Conservation (phyloP, 2,113 vertebrate genomes). For the Genyomyrus donnyi region DNA sequence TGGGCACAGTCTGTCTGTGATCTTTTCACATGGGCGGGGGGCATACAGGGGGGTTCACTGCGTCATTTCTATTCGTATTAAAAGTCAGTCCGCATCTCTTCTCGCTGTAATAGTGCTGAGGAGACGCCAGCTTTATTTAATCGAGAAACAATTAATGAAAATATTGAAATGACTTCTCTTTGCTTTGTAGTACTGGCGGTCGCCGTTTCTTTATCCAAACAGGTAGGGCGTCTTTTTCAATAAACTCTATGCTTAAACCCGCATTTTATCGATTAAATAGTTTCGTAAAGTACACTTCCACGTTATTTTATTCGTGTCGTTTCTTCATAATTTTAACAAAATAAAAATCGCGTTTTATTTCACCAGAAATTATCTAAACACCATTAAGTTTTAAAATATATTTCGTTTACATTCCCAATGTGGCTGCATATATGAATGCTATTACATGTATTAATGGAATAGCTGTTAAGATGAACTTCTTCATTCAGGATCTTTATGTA, state of each 20-base stretch:
- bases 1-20: background rate
- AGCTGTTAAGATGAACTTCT: background rate
- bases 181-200: conserved; percentile 52
- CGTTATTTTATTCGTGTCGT: background rate
- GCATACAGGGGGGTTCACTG: background rate
- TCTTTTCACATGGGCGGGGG: background rate
- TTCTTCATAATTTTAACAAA: background rate
- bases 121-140: background rate
- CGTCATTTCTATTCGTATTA: background rate
- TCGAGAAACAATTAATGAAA: background rate
- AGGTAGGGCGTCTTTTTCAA: conserved; percentile 45
- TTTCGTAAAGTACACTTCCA: background rate
- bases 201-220: conserved; percentile 53
- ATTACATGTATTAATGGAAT: background rate
- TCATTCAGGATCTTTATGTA: background rate
- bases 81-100: background rate
- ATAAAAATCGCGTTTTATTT: background rate
- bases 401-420: background rate
- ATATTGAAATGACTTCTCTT: conserved; percentile 43
- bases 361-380: background rate
- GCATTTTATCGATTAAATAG: background rate
- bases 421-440: background rate
- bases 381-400: background rate
- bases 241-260: background rate
- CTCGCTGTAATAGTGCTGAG: background rate